These are phyloP conservation scores for Drosophila watanabei DNA, from an alignment of 1,140 invertebrate species.

Conservation along the genomic window DNA sequence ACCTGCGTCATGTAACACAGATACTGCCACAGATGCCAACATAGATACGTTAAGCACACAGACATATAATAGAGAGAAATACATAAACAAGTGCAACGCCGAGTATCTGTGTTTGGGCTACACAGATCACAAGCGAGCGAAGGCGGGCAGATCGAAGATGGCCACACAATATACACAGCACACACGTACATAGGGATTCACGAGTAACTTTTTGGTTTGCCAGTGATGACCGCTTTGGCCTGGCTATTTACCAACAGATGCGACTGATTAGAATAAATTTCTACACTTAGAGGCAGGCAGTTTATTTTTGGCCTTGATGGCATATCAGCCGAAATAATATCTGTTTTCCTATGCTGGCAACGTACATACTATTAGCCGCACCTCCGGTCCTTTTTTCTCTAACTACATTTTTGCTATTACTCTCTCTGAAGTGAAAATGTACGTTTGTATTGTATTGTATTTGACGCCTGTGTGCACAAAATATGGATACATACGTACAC, in stretches of 20 bases:
- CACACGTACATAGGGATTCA: conserved; percentile 19
- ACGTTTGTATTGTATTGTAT: not conserved
- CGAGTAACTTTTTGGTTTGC: conserved; percentile 15
- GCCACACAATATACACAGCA: conserved; percentile 42
- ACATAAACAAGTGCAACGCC: conserved; percentile 50
- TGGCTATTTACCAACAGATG: conserved; percentile 19
- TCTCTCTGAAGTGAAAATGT: not conserved
- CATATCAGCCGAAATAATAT: conserved; percentile 5
- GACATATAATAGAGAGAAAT: conserved; percentile 15
- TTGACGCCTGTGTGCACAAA: not conserved
- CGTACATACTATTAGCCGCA: conserved; percentile 14
- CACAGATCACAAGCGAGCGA: conserved; percentile 60
- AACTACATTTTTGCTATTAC: not conserved
- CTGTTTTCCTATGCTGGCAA: conserved; percentile 5
- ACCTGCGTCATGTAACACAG: conserved; percentile 17
- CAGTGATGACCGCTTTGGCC: conserved; percentile 25
- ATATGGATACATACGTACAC: conserved; percentile 2
- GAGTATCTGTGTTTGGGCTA: conserved; percentile 52
- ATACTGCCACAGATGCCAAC: conserved; percentile 45
- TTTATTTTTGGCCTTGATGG: conserved; percentile 5
- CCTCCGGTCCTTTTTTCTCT: conserved; percentile 8
- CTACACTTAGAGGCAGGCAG: conserved; percentile 3
- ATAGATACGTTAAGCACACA: conserved; percentile 45
- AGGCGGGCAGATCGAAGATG: conserved; percentile 76
- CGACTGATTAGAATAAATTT: conserved; percentile 4